phyloP scores from a whole-genome alignment of 2,113 vertebrate species.

The Alexandromys fortis region DNA sequence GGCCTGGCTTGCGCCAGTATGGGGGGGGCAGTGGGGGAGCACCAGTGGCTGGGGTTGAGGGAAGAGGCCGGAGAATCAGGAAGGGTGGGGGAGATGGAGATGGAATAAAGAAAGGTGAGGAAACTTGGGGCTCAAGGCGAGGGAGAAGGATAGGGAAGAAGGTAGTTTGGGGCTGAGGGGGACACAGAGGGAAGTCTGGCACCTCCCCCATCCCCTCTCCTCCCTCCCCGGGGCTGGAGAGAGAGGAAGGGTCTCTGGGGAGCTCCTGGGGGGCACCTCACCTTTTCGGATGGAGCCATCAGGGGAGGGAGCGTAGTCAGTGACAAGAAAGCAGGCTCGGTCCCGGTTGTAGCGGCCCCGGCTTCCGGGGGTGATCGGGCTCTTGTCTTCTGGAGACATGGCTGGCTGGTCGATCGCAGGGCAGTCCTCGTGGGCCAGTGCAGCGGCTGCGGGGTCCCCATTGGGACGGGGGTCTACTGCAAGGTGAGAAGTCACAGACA shows the following conservation, averaged over 20 bases:
- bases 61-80: constrained; percentile 59
- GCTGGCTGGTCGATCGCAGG: constrained; percentile 96
- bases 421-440: constrained; percentile 94
- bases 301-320: constrained; percentile 92
- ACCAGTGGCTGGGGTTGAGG: constrained; percentile 74
- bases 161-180: not conserved
- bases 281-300: constrained; percentile 96
- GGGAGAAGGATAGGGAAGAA: not conserved
- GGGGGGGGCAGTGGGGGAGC: constrained; percentile 71
- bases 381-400: constrained; percentile 93
- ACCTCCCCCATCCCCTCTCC: constrained; percentile 42
- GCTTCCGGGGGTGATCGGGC: constrained; percentile 88
- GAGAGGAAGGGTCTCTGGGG: constrained; percentile 42
- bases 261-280: constrained; percentile 74
- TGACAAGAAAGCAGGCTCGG: constrained; percentile 95
- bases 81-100: constrained; percentile 59
- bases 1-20: constrained; percentile 79
- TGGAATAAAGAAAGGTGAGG: constrained; percentile 77
- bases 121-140: not conserved
- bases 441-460: constrained; percentile 93
- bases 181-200: not conserved
- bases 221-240: not conserved
- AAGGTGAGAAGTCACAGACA: not conserved
- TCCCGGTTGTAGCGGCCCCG: constrained; percentile 93
- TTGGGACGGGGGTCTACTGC: constrained; percentile 83